Evolutionary conservation across 2,113 vertebrate genomes (phyloP), one percentile per base, ranked within the genome.

Genomic region (Panthera tigris): DNA sequence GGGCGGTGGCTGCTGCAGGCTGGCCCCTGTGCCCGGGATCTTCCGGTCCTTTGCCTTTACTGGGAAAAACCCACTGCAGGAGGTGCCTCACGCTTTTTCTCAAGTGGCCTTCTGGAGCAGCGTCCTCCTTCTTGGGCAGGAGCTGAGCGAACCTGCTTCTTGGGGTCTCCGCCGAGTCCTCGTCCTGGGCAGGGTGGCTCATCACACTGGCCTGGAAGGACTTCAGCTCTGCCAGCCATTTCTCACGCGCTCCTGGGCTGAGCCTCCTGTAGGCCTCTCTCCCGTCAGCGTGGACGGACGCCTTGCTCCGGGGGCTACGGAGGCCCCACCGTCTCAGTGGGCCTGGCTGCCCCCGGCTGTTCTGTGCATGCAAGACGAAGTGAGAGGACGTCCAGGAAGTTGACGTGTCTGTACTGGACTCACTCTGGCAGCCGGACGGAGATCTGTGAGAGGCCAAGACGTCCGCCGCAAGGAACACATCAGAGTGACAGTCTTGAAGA

Each of bases 251-350:
- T 63, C 8, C 11, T 1, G 2, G 0, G 25, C 3, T 13, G 19
- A 21, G 11, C 4, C 16, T 63, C 6, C 3, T 21, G 16, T 0
- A 5, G 18, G 1, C 7, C 1, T 25, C 1, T 41, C 12, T 61
- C 25, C 68, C 7, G 5, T 19, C 11, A 9, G 18, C 1, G 3
- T 21, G 15, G 5, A 1, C 1, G 13, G 6, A 11, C 1, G 5
- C 7, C 5, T 33, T 25, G 27, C 25, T 11, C 18, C 4, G 36
- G 3, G 12, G 65, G 39, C 33, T 71, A 10, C 1, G 2, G 7
- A 7, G 31, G 6, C 2, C 5, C 8, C 2, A 7, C 10, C 1
- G 2, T 1, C 5, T 57, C 13, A 7, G 13, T 13, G 3, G 19
- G 1, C 25, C 21, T 1, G 7, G 27, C 33, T 11, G n/a, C 5